phyloP scores from a whole-genome alignment of 2,113 vertebrate genomes.

The Archilochus colubris region DNA sequence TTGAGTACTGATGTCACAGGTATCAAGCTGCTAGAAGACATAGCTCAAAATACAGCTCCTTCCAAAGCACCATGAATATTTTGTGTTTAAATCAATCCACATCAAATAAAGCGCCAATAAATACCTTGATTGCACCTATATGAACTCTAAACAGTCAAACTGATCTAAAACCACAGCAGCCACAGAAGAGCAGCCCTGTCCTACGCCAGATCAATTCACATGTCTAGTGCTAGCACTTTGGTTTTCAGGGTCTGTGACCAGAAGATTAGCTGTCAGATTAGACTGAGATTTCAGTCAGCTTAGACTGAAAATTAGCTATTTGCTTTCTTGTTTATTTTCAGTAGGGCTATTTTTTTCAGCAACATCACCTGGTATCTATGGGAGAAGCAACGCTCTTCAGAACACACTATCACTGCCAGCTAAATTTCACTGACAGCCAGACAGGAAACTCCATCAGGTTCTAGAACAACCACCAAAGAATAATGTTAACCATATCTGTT shows the following conservation, averaged over 20 bases:
- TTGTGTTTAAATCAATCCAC: not conserved
- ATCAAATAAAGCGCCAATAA: not conserved
- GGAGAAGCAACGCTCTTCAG: not conserved
- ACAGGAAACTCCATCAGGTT: not conserved
- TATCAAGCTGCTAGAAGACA: not conserved
- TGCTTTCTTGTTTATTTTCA: not conserved
- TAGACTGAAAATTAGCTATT: not conserved
- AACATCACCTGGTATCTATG: not conserved
- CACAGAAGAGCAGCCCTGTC: not conserved
- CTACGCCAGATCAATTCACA: fast-evolving
- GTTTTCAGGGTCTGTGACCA: not conserved
- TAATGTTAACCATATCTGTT: not conserved
- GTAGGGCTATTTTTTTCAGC: not conserved
- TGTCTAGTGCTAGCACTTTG: not conserved
- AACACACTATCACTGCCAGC: not conserved
- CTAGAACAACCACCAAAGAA: not conserved
- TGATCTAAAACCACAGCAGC: not conserved
- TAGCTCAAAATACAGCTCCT: not conserved
- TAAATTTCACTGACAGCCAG: not conserved
- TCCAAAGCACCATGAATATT: not conserved
- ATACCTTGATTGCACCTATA: not conserved
- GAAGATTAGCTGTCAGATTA: not conserved
- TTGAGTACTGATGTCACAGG: not conserved
- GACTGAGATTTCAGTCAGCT: not conserved
- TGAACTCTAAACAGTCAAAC: not conserved